Evolutionary conservation across 2,113 vertebrate genomes (phyloP).

Genomic region (Pelvicachromis taeniatus): DNA sequence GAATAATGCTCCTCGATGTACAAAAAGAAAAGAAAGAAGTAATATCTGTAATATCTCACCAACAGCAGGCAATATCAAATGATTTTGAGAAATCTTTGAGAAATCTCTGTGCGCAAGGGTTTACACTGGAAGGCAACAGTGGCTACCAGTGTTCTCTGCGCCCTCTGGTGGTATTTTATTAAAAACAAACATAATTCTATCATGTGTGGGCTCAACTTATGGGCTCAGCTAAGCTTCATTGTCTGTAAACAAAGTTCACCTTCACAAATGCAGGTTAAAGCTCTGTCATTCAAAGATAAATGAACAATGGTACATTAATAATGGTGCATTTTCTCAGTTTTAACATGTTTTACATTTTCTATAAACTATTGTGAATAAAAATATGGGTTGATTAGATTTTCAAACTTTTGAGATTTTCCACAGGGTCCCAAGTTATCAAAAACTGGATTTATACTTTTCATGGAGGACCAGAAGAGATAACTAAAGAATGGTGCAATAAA

Average conservation of each 20-base stretch:
- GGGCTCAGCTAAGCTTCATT: neutral
- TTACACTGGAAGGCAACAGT: neutral
- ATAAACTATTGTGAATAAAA: neutral
- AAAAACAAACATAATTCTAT: neutral
- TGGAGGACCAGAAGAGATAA: no score
- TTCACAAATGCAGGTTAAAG: neutral
- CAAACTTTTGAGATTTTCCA: neutral
- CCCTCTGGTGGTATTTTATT: neutral
- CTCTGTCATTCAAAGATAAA: neutral
- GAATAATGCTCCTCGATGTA: accelerated
- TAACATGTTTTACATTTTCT: accelerated
- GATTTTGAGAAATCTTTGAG: neutral
- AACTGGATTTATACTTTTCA: neutral
- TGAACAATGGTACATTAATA: neutral
- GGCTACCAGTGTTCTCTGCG: neutral
- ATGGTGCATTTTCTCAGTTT: neutral
- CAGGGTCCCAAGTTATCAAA: neutral
- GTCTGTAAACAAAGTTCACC: neutral
- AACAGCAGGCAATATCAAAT: neutral
- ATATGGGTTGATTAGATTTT: neutral
- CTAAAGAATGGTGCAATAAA: no score
- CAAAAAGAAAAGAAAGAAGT: neutral
- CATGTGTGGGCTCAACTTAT: neutral
- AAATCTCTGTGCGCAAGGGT: neutral
- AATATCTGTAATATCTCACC: neutral